phyloP scores from a whole-genome alignment of 2,113 vertebrate genomes.

The Nycticebus coucang region DNA sequence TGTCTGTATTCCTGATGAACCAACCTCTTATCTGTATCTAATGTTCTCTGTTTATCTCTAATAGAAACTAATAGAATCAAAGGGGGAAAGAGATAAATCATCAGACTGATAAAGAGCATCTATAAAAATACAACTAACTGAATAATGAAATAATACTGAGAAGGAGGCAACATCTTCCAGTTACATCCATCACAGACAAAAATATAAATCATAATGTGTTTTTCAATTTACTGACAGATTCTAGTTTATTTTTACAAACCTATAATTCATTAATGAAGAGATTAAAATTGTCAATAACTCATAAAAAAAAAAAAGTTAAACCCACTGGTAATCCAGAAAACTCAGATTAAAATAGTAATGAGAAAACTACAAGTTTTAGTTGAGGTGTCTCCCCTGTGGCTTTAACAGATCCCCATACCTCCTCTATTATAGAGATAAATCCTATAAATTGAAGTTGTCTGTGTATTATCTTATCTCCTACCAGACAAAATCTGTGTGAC shows the following conservation, averaged over 20 bases:
- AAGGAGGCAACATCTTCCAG: neutral
- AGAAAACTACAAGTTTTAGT: neutral
- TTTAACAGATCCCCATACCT: neutral
- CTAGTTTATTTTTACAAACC: neutral
- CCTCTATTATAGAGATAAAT: neutral
- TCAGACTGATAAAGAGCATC: neutral
- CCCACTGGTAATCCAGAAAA: neutral
- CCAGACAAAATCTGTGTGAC: constrained; percentile 28
- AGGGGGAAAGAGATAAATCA: neutral
- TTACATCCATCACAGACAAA: neutral
- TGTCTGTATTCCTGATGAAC: neutral
- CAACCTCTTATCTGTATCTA: neutral
- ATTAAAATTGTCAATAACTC: neutral
- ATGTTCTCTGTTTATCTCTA: neutral
- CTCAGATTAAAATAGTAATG: neutral
- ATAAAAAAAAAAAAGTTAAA: neutral
- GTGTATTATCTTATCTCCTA: neutral
- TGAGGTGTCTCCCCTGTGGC: neutral
- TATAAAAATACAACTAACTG: neutral
- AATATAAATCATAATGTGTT: neutral
- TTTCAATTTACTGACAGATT: neutral
- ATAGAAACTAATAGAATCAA: neutral
- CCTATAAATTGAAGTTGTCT: neutral
- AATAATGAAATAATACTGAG: neutral
- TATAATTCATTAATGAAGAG: neutral